Percentiles rank a stretch among this genome's conserved stretches.
Evolutionary conservation across 2,113 vertebrate species (phyloP).

Genomic region (rat (Rattus norvegicus)): GRCr8 NC_086020.1:143667001-143667500

Average conservation of each 20-base stretch:
- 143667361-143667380: not conserved
- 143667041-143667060: not conserved
- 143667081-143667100: constrained; percentile 34
- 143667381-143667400: not conserved
- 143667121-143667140: not conserved
- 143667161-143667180: not conserved
- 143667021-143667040: not conserved
- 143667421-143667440: not conserved
- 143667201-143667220: not conserved
- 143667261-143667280: not conserved
- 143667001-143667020: not conserved
- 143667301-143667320: not conserved
- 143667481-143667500: not conserved
- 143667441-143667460: not conserved
- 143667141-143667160: not conserved
- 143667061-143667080: not conserved
- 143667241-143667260: not conserved
- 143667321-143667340: constrained; percentile 40
- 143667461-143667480: not conserved
- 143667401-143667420: not conserved
- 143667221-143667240: not conserved
- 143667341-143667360: constrained; percentile 23
- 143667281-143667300: not conserved
- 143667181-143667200: not conserved
- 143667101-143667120: not conserved